Base-by-base conservation (phyloP, 2,113 vertebrate genomes). In the Myrmecobius fasciatus region DNA sequence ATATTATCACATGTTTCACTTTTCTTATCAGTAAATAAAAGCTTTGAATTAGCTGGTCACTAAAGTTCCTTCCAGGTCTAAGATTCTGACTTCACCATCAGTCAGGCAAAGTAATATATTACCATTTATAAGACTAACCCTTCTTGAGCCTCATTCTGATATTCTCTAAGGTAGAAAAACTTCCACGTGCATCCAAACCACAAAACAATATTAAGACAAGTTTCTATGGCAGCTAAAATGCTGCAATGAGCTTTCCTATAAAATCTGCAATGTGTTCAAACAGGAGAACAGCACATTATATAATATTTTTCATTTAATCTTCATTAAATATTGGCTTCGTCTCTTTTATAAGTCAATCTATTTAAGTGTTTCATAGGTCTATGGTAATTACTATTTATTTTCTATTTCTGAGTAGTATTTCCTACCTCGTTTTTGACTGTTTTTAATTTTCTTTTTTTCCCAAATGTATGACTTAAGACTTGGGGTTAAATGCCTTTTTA, bases 281-380 rank as follows among this genome's bases (percentile, higher is more conserved):
- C 53, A 93, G 94, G 53, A 90, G 75, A 95, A 75, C 26, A 91
- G 17, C 48, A 93, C 8, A 93, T 54, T 91, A 22, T 92, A 93
- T 92, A 95, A 88, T 95, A 90, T 95, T 94, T 94, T 96, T 96
- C 88, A 96, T 96, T 97, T 96, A 93, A 96, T 97, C 93, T 75
- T 94, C 49, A 56, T 95, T 97, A 97, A 95, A 94, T 91, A 93
- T 90, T 95, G 51, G 88, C 91, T 49, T 96, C 92, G 93, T 95
- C 7, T 83, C 20, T 83, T 96, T 96, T 96, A 60, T 92, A 94
- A 96, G 89, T 94, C 92, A 96, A 92, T 97, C 90, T 96, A 93
- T 51, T 93, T 95, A 93, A 91, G 12, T 95, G 49, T 52, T 94
- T 89, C 53, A 20, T 91, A 48, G 49, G 54, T 94, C 49, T 96